Evolutionary conservation across 2,113 vertebrate genomes (phyloP).

Genomic region (Sialia sialis): DNA sequence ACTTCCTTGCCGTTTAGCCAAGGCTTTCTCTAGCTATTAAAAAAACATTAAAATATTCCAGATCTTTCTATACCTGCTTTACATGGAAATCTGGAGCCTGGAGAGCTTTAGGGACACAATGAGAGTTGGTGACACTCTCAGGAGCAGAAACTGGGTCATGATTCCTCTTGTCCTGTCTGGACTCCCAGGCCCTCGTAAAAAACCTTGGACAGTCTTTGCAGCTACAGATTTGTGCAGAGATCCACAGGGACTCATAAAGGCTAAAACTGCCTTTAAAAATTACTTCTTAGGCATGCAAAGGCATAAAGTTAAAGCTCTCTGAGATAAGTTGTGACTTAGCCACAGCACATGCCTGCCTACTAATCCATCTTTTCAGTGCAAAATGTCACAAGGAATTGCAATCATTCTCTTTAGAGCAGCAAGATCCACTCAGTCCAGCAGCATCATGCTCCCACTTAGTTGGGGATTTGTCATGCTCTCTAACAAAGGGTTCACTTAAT

Average conservation of each 20-base stretch:
- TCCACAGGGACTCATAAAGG: slow-evolving; percentile 40
- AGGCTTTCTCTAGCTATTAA: not conserved
- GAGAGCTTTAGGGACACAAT: not conserved
- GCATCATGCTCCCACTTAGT: not conserved
- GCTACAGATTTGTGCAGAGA: slow-evolving; percentile 14
- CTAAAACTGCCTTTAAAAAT: slow-evolving; percentile 47
- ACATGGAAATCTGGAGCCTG: not conserved
- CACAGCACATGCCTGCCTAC: slow-evolving; percentile 18
- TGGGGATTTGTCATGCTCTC: not conserved
- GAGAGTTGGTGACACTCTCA: not conserved
- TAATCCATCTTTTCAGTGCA: slow-evolving; percentile 52
- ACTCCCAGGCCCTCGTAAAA: slow-evolving; percentile 39
- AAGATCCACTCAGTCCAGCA: not conserved
- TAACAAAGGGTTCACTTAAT: not conserved
- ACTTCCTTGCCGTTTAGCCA: not conserved
- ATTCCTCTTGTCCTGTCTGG: not conserved
- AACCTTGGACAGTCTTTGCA: slow-evolving; percentile 9
- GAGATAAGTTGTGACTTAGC: slow-evolving; percentile 49
- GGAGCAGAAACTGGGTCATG: not conserved
- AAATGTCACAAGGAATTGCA: not conserved
- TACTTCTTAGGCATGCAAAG: slow-evolving; percentile 35
- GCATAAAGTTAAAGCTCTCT: slow-evolving; percentile 49
- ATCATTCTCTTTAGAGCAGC: not conserved
- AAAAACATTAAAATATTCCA: not conserved
- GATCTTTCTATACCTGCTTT: not conserved